These are phyloP conservation scores for Troilus luridus DNA, from an alignment of 2,888 invertebrate genomes.

Conservation along the genomic window DNA sequence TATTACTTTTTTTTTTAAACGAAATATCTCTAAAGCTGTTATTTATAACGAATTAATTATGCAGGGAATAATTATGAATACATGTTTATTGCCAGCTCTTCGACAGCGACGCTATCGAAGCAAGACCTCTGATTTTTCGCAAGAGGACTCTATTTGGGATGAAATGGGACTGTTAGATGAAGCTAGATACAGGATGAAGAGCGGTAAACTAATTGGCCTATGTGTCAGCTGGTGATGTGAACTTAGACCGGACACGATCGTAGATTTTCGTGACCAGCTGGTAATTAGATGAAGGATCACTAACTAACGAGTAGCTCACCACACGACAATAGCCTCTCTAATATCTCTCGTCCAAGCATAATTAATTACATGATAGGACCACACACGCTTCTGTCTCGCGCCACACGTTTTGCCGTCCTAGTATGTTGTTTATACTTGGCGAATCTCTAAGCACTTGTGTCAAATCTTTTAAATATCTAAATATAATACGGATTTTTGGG, in stretches of 20 bases:
- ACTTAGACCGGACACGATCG: conserved; percentile 53
- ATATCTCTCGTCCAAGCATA: conserved; percentile 58
- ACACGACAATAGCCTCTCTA: conserved; percentile 58
- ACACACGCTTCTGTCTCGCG: conserved; percentile 54
- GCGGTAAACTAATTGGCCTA: conserved; percentile 52
- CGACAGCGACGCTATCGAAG: neutral
- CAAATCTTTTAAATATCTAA: neutral
- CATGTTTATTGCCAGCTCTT: neutral
- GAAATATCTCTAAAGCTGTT: neutral
- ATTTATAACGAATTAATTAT: neutral
- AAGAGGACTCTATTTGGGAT: conserved; percentile 26
- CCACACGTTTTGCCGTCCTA: conserved; percentile 18
- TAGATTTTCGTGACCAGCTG: conserved; percentile 56
- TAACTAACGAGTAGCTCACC: conserved; percentile 54
- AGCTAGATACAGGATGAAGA: conserved; percentile 13
- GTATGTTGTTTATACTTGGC: neutral
- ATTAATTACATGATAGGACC: conserved; percentile 59
- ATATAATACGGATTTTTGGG: too few species aligned
- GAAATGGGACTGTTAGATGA: conserved; percentile 1
- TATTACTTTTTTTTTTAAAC: neutral
- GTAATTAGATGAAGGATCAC: conserved; percentile 57
- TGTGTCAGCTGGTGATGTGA: conserved; percentile 54
- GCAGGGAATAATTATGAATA: neutral
- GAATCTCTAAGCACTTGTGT: neutral
- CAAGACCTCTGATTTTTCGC: neutral